Evolutionary conservation across 1,140 invertebrate species (phyloP), one percentile per base, ranked within the genome.

Genomic region (Brachionus manjavacas): DNA sequence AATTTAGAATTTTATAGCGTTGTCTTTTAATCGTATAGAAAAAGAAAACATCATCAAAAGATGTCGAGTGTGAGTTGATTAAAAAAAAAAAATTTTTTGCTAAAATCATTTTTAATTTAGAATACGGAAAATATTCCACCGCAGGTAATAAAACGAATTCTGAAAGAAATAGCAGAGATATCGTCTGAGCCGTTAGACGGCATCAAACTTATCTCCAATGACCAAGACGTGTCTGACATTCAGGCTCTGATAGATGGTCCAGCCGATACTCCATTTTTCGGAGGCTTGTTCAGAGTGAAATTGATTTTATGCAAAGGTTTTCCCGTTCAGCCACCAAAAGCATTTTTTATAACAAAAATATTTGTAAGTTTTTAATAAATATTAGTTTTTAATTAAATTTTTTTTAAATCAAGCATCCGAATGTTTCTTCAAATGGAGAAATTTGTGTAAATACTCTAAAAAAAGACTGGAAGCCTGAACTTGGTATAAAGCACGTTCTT

Each of bases 401-500:
- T 49, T 23, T 76, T 49, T 52, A 3, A 14, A 11, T n/a, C 23
- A 9, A 76, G 72, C 96, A 98, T 91, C 96, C 96, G 39, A 98
- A 98, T 92, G 96, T 98, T 86, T 94, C 96, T 11, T 92, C 92
- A 86, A 95, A 94, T 91, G 96, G 96, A 49, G 96, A 97, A 91
- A 97, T 98, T 88, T 98, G 96, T 91, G 96, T 98, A 0, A 97
- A 98, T 90, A 97, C 96, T 79, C 91, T 98, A 78, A 96, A 97
- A 90, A 96, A 95, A 91, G 90, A 98, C 91, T 98, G 96, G 96
- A 96, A 96, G 89, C 92, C 95, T 85, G 95, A 97, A 91, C 92
- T 97, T 87, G 96, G 96, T 89, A 94, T 98, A 83, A 95, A 95
- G 92, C 96, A 98, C 90, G 95, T 97, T 90, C 91, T 98, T 88